A percentile compares a stretch with the other conserved stretches of the same genome.
Evolutionary conservation across 2,888 invertebrate genomes (phyloP).

Genomic region (Cancer borealis): DNA sequence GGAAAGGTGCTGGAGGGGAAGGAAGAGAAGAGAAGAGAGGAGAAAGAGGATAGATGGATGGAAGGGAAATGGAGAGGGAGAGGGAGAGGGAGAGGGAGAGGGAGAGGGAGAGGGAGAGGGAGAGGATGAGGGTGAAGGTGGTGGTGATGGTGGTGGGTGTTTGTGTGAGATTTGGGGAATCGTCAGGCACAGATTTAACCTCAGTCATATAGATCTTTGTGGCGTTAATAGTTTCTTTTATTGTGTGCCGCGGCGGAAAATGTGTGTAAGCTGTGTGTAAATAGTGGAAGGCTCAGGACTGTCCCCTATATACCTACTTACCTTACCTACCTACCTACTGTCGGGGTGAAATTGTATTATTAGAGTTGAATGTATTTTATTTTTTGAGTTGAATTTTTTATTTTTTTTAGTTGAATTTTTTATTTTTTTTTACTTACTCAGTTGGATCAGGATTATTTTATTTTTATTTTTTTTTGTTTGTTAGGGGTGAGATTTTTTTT

Average conservation of each 20-base stretch:
- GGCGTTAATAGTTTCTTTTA: constrained; percentile 16
- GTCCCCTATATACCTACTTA: no score
- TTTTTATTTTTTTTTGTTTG: no score
- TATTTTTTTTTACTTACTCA: not conserved
- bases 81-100: not conserved
- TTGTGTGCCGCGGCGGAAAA: constrained; percentile 41
- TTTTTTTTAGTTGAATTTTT: not conserved
- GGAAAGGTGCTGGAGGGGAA: not conserved
- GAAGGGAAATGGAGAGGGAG: not conserved
- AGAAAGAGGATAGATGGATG: not conserved
- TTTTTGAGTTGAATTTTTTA: not conserved
- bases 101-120: not conserved
- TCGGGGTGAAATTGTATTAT: no score
- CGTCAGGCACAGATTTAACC: constrained; percentile 2
- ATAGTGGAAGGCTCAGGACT: not conserved
- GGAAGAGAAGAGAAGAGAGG: not conserved
- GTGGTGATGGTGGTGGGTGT: not conserved
- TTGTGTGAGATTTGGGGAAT: not conserved
- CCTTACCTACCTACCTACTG: no score
- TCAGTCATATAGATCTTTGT: constrained; percentile 35
- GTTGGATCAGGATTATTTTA: no score
- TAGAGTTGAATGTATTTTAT: not conserved
- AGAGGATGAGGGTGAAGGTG: not conserved
- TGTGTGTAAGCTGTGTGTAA: constrained; percentile 6
- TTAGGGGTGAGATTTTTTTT: not conserved